Evolutionary conservation across 2,113 vertebrate species (phyloP), one percentile per base, ranked within the genome.

Genomic region (Perca schrenkii): DNA sequence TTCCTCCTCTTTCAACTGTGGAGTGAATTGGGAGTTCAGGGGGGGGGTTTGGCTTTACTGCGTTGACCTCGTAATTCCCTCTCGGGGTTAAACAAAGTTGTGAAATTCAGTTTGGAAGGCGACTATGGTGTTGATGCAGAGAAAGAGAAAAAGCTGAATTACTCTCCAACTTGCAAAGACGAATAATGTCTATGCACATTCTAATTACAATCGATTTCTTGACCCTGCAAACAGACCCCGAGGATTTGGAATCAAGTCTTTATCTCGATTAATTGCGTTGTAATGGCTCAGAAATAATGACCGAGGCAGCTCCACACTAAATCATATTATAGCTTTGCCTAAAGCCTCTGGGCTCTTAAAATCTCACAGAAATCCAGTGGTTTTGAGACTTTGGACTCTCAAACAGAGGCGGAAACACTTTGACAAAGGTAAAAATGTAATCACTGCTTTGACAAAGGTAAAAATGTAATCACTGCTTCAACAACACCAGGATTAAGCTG

Each of bases 271-370:
- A 90, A 90, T 88, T 89, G 80, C 71, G 19, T 50, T 12, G 73
- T 83, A 79, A 89, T 89, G 85, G 66, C 74, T 79, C 68, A 79
- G 77, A 87, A 79, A 74, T 84, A 80, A 93, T 76, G 74, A 87
- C 34, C 19, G 76, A 78, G 40, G 64, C 52, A n/a, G 56, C 71
- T 76, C 46, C 11, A 40, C 21, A 16, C 47, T 7, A 46, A 50
- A 40, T 40, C 40, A 19, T 60, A 64, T 75, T 52, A 62, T 34
- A 43, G 50, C 13, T 8, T 43, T 12, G 77, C 74, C 50, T 47
- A 6, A 22, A 69, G 66, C 77, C n/a, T 21, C 28, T 66, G 14
- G 36, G 71, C 36, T 63, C 34, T 14, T 43, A 21, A 46, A 8
- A 71, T 58, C 46, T 60, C 17, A 19, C 46, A 46, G 50, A 61